Base-by-base conservation (phyloP, 2,113 vertebrate genomes). In the Forbesichthys agassizii region DNA sequence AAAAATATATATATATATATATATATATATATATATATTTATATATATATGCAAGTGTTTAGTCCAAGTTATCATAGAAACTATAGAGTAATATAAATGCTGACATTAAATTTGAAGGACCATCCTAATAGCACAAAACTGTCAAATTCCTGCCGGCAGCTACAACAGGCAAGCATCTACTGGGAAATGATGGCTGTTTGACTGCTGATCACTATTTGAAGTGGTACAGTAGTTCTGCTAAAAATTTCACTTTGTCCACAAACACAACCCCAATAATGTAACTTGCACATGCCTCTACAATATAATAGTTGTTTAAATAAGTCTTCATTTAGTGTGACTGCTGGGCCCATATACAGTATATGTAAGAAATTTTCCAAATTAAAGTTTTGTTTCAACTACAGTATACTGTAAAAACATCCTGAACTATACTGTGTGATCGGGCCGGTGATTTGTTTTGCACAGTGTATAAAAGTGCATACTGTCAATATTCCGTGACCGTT, bases 21-120 rank as follows among this genome's bases (percentile, higher is more conserved):
- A n/a, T n/a, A n/a, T 16, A 16, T 16, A 16, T 16, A 16, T 16
- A 16, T 16, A 16, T 16, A 16, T 16, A 64, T 48, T 3, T 27
- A 27, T 3, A 27, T 3, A 27, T 2, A 27, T 27, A 64, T 13
- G 70, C 79, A 57, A 70, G 46, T 63, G 75, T 70, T 61, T 58
- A 48, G 20, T 54, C 61, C 8, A 16, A 68, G 66, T 63, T 71
- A 62, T 48, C 47, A 46, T 6, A 62, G 60, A 33, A 70, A 16
- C 56, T 36, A 61, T 16, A 74, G 12, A 13, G 16, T 10, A 27
- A 66, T n/a, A 20, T 63, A 67, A 71, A 63, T 57, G 66, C 20
- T 73, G 51, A 36, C 54, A 33, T 6, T 56, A 56, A 63, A 64
- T 65, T 62, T 54, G 27, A 51, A 47, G 47, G 64, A 54, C 7